Evolutionary conservation across 1,140 invertebrate species (phyloP).

Genomic region (Semibalanus balanoides): DNA sequence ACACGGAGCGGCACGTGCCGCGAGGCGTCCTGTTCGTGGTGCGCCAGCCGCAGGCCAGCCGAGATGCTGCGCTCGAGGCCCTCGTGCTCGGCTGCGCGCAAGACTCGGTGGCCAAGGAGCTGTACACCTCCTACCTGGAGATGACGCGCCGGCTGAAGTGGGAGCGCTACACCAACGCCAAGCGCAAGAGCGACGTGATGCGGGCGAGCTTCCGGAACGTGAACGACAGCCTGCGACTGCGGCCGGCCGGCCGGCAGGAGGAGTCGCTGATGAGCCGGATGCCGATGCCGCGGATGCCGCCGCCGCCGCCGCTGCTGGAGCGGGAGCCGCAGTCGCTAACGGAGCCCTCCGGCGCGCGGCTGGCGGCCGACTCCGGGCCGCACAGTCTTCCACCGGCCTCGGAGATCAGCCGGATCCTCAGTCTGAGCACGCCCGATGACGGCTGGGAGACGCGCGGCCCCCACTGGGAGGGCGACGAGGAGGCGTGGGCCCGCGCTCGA

Average conservation of each 20-base stretch:
- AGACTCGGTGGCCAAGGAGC: conserved; percentile 13
- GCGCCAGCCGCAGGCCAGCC: background rate
- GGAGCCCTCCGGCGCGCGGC: background rate
- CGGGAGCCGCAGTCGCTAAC: background rate
- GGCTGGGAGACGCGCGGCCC: background rate
- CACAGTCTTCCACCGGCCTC: background rate
- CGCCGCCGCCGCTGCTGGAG: too few species aligned
- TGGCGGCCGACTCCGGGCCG: background rate
- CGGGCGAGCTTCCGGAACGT: conserved; percentile 10
- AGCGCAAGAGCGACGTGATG: conserved; percentile 11
- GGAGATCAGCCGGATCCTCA: conserved; percentile 13
- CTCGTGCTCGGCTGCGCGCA: conserved; percentile 17
- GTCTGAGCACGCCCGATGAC: conserved; percentile 10
- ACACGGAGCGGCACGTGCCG: conserved; percentile 11
- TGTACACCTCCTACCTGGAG: conserved; percentile 19
- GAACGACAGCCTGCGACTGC: conserved; percentile 11
- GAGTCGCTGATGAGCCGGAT: background rate
- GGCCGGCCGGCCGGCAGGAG: background rate
- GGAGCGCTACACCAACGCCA: conserved; percentile 18
- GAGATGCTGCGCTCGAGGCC: conserved; percentile 7
- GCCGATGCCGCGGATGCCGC: too few species aligned
- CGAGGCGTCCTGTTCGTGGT: conserved; percentile 14
- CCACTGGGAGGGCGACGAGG: too few species aligned
- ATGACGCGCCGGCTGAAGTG: conserved; percentile 16
- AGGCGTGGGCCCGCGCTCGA: background rate